Evolutionary conservation across 2,888 invertebrate genomes (phyloP).

Genomic region (Onthophagus sagittarius): DNA sequence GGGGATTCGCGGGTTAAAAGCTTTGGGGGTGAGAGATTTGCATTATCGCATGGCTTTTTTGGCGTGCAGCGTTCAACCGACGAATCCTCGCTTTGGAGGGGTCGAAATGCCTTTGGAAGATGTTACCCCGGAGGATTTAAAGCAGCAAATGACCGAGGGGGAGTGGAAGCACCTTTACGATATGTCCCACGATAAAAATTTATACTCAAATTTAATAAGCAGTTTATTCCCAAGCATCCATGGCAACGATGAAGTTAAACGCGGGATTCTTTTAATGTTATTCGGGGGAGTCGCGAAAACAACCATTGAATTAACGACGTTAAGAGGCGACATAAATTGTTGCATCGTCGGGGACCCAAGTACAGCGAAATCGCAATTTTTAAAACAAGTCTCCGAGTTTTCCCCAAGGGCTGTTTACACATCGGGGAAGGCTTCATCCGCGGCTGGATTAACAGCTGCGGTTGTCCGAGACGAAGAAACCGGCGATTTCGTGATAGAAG

Average conservation of each 20-base stretch:
- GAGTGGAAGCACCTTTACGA: constrained; percentile 96
- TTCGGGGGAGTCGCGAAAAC: constrained; percentile 97
- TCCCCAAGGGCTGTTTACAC: constrained; percentile 96
- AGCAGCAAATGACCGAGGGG: constrained; percentile 87
- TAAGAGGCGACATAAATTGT: constrained; percentile 95
- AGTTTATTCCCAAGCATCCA: constrained; percentile 95
- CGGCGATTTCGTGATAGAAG: constrained; percentile 98
- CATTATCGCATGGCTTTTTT: constrained; percentile 89
- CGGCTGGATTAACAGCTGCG: constrained; percentile 97
- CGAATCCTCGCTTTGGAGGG: constrained; percentile 84
- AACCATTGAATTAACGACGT: constrained; percentile 83
- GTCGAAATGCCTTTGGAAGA: constrained; percentile 81
- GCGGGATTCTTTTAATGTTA: constrained; percentile 84
- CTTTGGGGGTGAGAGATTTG: constrained; percentile 81
- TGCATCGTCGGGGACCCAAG: constrained; percentile 99
- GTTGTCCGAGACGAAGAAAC: constrained; percentile 98
- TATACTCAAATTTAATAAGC: constrained; percentile 85
- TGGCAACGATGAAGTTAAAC: constrained; percentile 95
- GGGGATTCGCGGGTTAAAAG: constrained; percentile 55
- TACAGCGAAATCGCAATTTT: constrained; percentile 95
- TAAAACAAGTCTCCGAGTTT: constrained; percentile 93
- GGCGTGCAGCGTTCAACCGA: constrained; percentile 86
- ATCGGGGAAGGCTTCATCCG: constrained; percentile 96
- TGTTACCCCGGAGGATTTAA: constrained; percentile 86
- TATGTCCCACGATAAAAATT: constrained; percentile 90